Base-by-base conservation (phyloP, 2,888 invertebrate species). In the Drosophila gaucha region DNA sequence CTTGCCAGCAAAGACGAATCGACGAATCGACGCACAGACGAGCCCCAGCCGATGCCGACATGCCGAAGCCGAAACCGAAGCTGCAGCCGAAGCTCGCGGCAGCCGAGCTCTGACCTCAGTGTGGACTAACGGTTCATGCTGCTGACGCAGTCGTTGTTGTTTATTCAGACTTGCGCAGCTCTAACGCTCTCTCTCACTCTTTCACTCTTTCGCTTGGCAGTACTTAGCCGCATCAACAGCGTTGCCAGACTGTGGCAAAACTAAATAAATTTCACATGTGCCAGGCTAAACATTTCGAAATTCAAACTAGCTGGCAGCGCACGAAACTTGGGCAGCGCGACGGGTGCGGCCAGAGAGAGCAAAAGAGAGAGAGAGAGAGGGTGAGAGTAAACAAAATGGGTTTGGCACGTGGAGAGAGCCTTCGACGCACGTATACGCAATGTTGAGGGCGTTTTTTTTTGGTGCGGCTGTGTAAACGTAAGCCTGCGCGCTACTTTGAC, bases 401-500 rank as follows among this genome's bases (percentile, higher is more conserved):
- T 52, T 80, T 77, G 74, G 50, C 67, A 66, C 44, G 57, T 59
- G 26, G 44, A 26, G 55, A 58, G 69, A 52, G 52, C 6, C 24
- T 54, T 18, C 44, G 39, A 50, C 60, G 51, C 35, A 85, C 84
- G 71, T 67, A 73, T 78, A 66, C 63, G 75, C 67, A 71, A 20
- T 26, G 60, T 28, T 46, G 43, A 67, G 68, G 67, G 65, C 59
- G 67, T 44, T 44, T 44, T 30, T 43, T 69, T 46, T 31, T 31
- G 20, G 14, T 33, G 62, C 35, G 36, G 43, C 65, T 50, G 55
- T 67, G 41, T 39, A 36, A 63, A 22, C 35, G 50, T 26, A 63
- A 50, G 49, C 60, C 62, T 60, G 60, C 56, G 51, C 70, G 63
- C 64, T 75, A 59, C 65, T 77, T 75, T 75, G 78, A 79, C 78